Conservation (phyloP, 2,888 invertebrate species). For the Morpho helenor region DNA sequence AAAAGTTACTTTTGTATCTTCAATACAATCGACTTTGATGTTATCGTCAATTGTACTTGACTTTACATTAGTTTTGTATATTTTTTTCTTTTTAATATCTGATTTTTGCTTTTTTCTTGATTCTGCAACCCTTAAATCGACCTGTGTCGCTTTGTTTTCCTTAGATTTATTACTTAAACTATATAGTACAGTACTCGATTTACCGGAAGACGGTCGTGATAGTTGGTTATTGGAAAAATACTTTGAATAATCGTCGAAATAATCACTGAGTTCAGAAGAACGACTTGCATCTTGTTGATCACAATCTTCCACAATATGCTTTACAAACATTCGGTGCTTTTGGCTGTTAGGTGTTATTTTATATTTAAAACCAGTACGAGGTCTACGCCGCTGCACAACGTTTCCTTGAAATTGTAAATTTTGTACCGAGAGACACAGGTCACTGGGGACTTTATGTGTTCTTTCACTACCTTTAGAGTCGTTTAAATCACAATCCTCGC, state of each 20-base stretch:
- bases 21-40: conserved; percentile 32
- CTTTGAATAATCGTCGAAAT: conserved; percentile 62
- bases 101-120: conserved; percentile 34
- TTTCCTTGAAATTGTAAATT: conserved; percentile 63
- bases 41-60: conserved; percentile 22
- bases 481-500: conserved; percentile 22
- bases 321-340: conserved; percentile 67
- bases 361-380: conserved; percentile 61
- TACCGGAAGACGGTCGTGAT: conserved; percentile 55
- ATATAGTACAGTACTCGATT: conserved; percentile 49
- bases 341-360: conserved; percentile 44
- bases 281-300: conserved; percentile 42
- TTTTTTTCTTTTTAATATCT: conserved; percentile 32
- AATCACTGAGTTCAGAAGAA: conserved; percentile 52
- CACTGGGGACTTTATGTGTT: conserved; percentile 36
- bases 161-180: conserved; percentile 38
- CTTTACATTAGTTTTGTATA: conserved; percentile 16
- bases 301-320: conserved; percentile 48
- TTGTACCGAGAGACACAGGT: conserved; percentile 62
- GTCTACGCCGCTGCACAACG: conserved; percentile 43
- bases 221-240: conserved; percentile 52
- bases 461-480: conserved; percentile 31
- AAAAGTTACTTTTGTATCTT: conserved; percentile 53
- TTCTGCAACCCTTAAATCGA: conserved; percentile 34
- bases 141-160: conserved; percentile 50